Percentiles rank a stretch among this genome's conserved stretches.
Evolutionary conservation across 2,797 vertebrate genomes (phyloP).

Genomic region (Sphenodon punctatus): DNA sequence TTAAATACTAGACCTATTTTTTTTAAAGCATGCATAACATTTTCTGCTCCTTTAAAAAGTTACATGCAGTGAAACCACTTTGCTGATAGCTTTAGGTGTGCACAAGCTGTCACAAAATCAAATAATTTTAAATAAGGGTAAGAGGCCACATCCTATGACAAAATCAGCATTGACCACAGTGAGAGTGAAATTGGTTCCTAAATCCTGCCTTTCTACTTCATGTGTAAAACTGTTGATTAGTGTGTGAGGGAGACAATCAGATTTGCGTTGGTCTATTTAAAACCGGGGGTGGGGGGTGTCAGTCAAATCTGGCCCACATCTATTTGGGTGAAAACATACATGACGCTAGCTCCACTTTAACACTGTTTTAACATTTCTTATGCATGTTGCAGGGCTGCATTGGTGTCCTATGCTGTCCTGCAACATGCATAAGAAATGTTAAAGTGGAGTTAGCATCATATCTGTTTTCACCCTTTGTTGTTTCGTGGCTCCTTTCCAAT

Average conservation of each 20-base stretch:
- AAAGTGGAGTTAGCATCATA: too few relatives aligned
- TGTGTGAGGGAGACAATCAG: background rate
- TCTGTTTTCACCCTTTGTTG: too few relatives aligned
- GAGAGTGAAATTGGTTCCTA: background rate
- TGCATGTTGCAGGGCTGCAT: too few relatives aligned
- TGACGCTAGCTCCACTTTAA: too few relatives aligned
- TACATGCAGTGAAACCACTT: background rate
- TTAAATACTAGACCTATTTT: background rate
- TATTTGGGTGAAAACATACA: too few relatives aligned
- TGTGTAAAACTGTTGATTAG: background rate
- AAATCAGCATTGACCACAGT: background rate
- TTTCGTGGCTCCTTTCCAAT: too few relatives aligned
- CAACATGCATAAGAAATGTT: too few relatives aligned
- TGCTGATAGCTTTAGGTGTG: background rate
- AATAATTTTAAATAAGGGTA: background rate
- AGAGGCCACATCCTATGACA: background rate
- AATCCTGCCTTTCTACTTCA: background rate
- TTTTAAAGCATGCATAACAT: background rate
- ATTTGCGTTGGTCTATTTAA: too few relatives aligned
- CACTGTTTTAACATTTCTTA: too few relatives aligned
- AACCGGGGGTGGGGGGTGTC: too few relatives aligned
- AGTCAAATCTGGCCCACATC: too few relatives aligned
- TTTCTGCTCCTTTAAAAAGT: background rate
- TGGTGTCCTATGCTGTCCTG: too few relatives aligned
- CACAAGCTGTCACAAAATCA: background rate